These are phyloP conservation scores for Chascanopsetta lugubris DNA, from an alignment of 2,113 vertebrate species.

Conservation along the genomic window DNA sequence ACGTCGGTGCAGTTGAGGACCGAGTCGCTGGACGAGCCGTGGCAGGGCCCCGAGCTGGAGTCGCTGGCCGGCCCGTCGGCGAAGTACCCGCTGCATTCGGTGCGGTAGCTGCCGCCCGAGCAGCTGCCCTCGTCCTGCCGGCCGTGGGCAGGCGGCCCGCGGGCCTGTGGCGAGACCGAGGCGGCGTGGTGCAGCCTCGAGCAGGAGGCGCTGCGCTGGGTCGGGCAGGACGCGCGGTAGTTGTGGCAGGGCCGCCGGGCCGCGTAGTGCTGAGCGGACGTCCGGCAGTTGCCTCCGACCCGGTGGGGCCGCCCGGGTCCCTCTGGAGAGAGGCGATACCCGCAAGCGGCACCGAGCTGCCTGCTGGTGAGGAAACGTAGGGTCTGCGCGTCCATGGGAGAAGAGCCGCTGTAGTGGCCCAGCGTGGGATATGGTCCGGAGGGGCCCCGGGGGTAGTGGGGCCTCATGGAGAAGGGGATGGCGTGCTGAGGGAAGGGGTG, in stretches of 20 bases:
- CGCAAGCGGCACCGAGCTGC: conserved; percentile 68
- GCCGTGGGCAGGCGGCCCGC: conserved; percentile 61
- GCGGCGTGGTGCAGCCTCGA: conserved; percentile 76
- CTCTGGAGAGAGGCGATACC: conserved; percentile 74
- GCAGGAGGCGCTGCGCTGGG: conserved; percentile 65
- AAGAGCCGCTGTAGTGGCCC: conserved; percentile 83
- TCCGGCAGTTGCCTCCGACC: conserved; percentile 66
- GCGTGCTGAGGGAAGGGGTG: conserved; percentile 83
- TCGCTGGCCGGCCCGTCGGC: conserved; percentile 94
- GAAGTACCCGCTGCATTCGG: conserved; percentile 93
- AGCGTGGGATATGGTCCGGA: conserved; percentile 78
- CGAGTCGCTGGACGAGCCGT: conserved; percentile 96
- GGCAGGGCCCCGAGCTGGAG: conserved; percentile 96
- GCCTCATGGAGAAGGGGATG: conserved; percentile 80
- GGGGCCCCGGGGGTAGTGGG: conserved; percentile 81
- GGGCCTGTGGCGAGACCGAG: conserved; percentile 50
- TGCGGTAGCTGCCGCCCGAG: conserved; percentile 91
- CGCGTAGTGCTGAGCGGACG: conserved; percentile 65
- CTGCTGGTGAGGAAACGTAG: conserved; percentile 84
- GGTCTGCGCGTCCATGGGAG: conserved; percentile 80
- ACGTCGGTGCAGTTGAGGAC: conserved; percentile 94
- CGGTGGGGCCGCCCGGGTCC: conserved; percentile 74
- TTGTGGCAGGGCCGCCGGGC: conserved; percentile 78
- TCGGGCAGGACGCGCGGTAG: conserved; percentile 76
- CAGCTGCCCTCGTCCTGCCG: conserved; percentile 88